Base-by-base conservation (phyloP, 1,140 invertebrate species). In the Gerris buenoi region DNA sequence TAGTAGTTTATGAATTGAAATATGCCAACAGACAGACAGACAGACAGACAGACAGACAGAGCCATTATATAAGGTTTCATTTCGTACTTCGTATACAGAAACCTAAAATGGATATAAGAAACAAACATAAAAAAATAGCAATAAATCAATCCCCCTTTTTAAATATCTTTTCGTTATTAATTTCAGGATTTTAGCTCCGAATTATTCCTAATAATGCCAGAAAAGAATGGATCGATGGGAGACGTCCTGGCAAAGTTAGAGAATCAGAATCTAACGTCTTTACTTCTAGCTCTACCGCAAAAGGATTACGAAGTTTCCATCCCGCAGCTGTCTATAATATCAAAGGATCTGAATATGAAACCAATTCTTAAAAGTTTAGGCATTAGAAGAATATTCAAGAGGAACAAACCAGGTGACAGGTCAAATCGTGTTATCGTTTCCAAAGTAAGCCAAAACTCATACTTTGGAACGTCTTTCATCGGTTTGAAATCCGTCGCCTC, bases 391-490 rank as follows among this genome's bases (percentile, higher is more conserved):
- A 29, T 58, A 14, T 64, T 22, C 33, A 66, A 57, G 25, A 59
- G 46, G 22, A 67, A 69, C 5, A 33, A 65, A 15, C 25, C 1
- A 1, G 57, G 56, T 33, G n/a, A n/a, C n/a, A n/a, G n/a, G n/a
- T 2, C n/a, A n/a, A 15, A 33, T 26, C 22, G n/a, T 56, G 58
- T 28, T 5, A 65, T 69, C 25, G 68, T 74, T n/a, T 66, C 68
- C 25, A 71, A 71, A 10, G 68, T 76, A 23, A 74, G 69, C 27
- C 74, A 76, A 61, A 74, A 74, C 62, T 72, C 72, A 15, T 76
- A 73, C 63, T 75, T 76, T 57, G 71, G 73, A 27, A 75, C 74
- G 2, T 74, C 74, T 27, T 76, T 76, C 64, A 70, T 72, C 13
- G 69, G 74, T 14, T 68, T 76, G 10, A 75, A 76, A 61, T 74